phyloP scores from a whole-genome alignment of 2,888 invertebrate genomes.

The Yponomeuta evonymella region DNA sequence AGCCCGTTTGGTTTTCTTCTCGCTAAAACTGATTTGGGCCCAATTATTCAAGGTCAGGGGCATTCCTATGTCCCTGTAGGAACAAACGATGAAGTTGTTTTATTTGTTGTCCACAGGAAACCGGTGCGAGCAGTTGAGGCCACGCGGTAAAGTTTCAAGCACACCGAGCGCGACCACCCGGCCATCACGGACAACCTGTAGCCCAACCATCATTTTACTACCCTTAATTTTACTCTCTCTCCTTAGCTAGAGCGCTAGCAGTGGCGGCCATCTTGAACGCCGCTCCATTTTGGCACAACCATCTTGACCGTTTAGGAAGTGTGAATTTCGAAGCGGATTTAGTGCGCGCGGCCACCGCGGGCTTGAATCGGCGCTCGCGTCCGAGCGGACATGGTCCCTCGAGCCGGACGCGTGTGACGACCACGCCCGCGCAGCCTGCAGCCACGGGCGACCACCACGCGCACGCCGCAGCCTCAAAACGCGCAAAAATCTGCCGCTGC shows the following conservation, averaged over 20 bases:
- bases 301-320: background rate
- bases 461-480: slow-evolving; percentile 36
- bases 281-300: too few relatives aligned
- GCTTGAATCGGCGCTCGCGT: slow-evolving; percentile 38
- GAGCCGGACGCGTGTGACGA: slow-evolving; percentile 36
- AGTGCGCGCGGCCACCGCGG: slow-evolving; percentile 50
- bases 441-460: slow-evolving; percentile 61
- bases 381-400: slow-evolving; percentile 23
- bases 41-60: too few relatives aligned
- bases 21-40: too few relatives aligned
- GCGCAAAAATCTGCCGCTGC: slow-evolving; percentile 27
- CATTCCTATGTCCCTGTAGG: too few relatives aligned
- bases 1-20: too few relatives aligned
- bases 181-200: slow-evolving; percentile 10
- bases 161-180: background rate
- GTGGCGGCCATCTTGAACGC: background rate
- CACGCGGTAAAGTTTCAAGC: slow-evolving; percentile 6
- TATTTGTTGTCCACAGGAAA: slow-evolving; percentile 2
- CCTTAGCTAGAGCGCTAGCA: background rate
- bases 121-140: slow-evolving; percentile 3
- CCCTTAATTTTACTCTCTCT: background rate
- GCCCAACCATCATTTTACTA: slow-evolving; percentile 5
- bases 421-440: slow-evolving; percentile 56
- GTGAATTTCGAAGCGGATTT: slow-evolving; percentile 28
- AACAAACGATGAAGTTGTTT: background rate